These are phyloP conservation scores for Pteruthius melanotis DNA, from an alignment of 2,113 vertebrate species.

Conservation along the genomic window DNA sequence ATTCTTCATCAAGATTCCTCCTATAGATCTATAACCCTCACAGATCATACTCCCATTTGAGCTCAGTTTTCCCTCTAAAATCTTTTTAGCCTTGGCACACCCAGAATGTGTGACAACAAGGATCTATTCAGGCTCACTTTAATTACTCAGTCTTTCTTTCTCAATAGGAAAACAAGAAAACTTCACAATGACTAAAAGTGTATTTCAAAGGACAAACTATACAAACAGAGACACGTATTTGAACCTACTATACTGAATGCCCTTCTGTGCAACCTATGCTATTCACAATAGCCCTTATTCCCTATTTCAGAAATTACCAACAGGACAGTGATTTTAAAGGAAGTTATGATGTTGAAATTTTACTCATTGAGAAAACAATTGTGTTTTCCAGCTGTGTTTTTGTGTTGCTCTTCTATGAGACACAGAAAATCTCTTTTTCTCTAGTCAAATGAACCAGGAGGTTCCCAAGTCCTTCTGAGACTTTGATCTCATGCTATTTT, in stretches of 20 bases:
- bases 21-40: not conserved
- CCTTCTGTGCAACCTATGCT: not conserved
- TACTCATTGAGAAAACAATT: not conserved
- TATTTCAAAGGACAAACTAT: not conserved
- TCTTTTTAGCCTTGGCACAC: not conserved
- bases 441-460: not conserved
- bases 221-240: not conserved
- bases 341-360: not conserved
- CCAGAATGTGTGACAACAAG: not conserved
- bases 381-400: not conserved
- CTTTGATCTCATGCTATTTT: not conserved
- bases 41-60: not conserved
- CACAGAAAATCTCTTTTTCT: not conserved
- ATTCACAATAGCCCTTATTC: not conserved
- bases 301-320: not conserved
- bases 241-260: not conserved
- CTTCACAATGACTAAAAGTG: not conserved
- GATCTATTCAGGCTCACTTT: not conserved
- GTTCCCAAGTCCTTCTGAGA: not conserved
- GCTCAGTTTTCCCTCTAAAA: not conserved
- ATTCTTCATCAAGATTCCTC: not conserved
- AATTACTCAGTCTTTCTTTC: not conserved
- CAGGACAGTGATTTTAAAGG: not conserved
- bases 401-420: not conserved
- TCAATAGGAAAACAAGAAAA: not conserved